Base-by-base conservation (phyloP, 2,797 vertebrate species). In the Neosilurus hyrtlii region DNA sequence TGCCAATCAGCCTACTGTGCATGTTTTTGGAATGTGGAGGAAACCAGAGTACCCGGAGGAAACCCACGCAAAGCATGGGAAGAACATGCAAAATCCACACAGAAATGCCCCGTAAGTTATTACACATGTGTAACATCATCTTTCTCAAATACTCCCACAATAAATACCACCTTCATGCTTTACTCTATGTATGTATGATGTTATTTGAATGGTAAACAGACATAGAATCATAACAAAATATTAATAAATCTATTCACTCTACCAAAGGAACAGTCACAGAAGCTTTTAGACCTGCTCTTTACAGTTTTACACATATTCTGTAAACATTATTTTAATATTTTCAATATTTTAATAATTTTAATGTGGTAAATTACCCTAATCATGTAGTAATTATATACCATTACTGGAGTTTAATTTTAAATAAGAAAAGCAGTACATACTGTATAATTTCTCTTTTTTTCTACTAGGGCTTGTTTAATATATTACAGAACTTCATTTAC, bases 401-500 rank as follows among this genome's bases (percentile, higher is more conserved):
- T 71, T 71, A 70, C 37, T 79, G 57, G 10, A 30, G 14, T 65
- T 66, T 66, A 62, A 59, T 79, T 78, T 62, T 4, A 71, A 83
- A 54, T 63, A 14, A 26, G 49, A 79, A 16, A 54, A 63, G 30
- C 70, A 14, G 30, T 24, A 59, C 52, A 66, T n/a, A n/a, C n/a
- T n/a, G n/a, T 80, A 68, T 72, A 56, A 77, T 80, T 79, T 67
- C 51, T 67, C 62, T 63, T 63, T 72, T 57, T 35, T 80, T 78
- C 61, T 57, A n/a, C n/a, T 62, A 54, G 66, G 73, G 84, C 49
- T 68, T 81, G 59, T 65, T 84, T 22, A 85, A 63, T 83, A 75
- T 82, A 74, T 83, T 86, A 82, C 49, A 86, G 84, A 8, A 62
- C 54, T 84, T 71, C 80, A 85, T 85, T 82, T 81, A 66, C 15